Evolutionary conservation across 2,888 invertebrate species (phyloP).

Genomic region (Gastrophysa polygoni): DNA sequence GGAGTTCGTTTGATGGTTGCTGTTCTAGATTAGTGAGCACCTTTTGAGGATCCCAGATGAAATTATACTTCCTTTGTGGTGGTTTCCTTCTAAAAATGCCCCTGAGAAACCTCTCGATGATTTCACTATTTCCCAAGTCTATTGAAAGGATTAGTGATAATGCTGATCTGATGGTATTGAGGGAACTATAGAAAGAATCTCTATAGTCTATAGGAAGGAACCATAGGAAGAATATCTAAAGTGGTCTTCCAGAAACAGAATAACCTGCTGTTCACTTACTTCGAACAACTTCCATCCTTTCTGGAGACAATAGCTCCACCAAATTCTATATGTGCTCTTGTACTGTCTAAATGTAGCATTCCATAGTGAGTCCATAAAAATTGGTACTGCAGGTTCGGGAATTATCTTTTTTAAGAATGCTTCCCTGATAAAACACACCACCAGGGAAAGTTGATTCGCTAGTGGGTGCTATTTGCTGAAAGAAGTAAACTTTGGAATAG

Average conservation of each 20-base stretch:
- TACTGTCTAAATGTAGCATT: slow-evolving; percentile 38
- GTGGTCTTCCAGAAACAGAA: neutral
- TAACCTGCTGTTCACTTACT: neutral
- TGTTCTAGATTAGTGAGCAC: neutral
- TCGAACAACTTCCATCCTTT: slow-evolving; percentile 5
- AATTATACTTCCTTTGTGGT: neutral
- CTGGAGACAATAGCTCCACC: slow-evolving; percentile 35
- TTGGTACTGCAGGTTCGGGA: slow-evolving; percentile 27
- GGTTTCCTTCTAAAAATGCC: neutral
- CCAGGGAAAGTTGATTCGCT: slow-evolving; percentile 1
- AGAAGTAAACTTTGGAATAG: slow-evolving; percentile 1
- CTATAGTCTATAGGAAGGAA: neutral
- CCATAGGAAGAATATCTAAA: neutral
- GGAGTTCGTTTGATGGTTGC: neutral
- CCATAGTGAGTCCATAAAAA: slow-evolving; percentile 31
- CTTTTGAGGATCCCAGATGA: neutral
- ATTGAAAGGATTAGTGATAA: neutral
- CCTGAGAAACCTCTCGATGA: neutral
- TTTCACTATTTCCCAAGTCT: neutral
- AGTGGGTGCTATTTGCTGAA: slow-evolving; percentile 12
- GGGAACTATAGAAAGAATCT: neutral
- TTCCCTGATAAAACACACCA: slow-evolving; percentile 38
- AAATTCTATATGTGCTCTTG: slow-evolving; percentile 28
- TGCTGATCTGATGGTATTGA: slow-evolving; percentile 1
- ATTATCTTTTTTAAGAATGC: slow-evolving; percentile 27